phyloP scores from a whole-genome alignment of 2,888 invertebrate species.

The Imbricaverruca yamaguchii region DNA sequence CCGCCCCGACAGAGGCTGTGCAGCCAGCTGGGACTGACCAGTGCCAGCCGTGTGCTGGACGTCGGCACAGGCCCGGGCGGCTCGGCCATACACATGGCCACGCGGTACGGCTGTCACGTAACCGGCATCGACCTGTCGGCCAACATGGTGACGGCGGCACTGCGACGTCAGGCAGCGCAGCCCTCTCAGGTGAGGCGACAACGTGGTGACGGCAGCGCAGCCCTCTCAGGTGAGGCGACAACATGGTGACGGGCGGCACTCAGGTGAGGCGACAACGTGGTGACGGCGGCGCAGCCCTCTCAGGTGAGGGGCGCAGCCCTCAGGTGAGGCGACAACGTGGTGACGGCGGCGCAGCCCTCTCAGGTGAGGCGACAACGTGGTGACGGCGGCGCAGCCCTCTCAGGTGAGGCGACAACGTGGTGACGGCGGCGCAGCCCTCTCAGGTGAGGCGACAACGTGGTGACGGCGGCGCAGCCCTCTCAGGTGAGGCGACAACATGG shows the following conservation, averaged over 20 bases:
- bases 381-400: too few relatives aligned
- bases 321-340: too few relatives aligned
- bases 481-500: conserved; percentile 22
- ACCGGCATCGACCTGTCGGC: conserved; percentile 49
- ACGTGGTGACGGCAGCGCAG: neutral
- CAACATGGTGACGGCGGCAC: conserved; percentile 50
- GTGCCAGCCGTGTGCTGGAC: conserved; percentile 47
- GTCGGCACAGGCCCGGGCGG: conserved; percentile 52
- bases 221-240: too few relatives aligned
- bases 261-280: too few relatives aligned
- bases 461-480: neutral
- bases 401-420: conserved; percentile 47
- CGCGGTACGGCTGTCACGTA: conserved; percentile 46
- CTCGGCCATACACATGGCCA: conserved; percentile 47
- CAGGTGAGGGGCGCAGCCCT: too few relatives aligned
- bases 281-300: too few relatives aligned
- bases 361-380: too few relatives aligned
- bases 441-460: too few relatives aligned
- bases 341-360: too few relatives aligned
- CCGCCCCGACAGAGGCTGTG: conserved; percentile 38
- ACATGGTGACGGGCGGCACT: too few relatives aligned
- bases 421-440: conserved; percentile 44
- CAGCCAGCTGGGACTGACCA: conserved; percentile 42
- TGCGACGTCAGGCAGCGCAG: neutral
- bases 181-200: conserved; percentile 22